phyloP scores from a whole-genome alignment of 2,888 invertebrate species.

The Meghimatium bilineatum region DNA sequence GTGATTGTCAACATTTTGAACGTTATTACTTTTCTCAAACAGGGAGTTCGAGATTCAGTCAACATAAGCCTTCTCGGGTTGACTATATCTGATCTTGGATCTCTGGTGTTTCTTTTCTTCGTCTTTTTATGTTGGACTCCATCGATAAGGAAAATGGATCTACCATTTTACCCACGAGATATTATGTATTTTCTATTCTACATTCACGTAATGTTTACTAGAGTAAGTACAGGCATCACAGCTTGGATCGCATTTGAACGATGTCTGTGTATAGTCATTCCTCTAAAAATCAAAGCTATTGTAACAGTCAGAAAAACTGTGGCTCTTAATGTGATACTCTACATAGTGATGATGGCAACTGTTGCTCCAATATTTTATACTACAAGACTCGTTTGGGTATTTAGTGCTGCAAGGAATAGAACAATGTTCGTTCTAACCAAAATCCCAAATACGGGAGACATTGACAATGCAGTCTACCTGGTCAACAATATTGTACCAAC shows the following conservation, averaged over 20 bases:
- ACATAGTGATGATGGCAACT: neutral
- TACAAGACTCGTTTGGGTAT: neutral
- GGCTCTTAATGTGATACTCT: neutral
- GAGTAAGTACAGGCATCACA: neutral
- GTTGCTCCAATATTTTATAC: neutral
- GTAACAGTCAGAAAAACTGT: conserved; percentile 8
- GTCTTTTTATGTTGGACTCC: neutral
- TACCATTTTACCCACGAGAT: conserved; percentile 7
- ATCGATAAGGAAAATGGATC: neutral
- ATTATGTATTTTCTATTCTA: neutral
- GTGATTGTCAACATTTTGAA: neutral
- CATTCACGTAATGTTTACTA: neutral
- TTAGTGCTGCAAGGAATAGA: neutral
- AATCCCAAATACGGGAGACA: neutral
- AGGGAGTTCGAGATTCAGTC: no score
- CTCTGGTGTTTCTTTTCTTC: neutral
- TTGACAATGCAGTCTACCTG: neutral
- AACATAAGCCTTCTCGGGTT: no score
- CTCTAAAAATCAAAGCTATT: conserved; percentile 4
- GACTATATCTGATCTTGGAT: no score
- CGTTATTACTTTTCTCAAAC: neutral
- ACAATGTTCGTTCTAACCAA: neutral
- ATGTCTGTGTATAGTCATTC: no score
- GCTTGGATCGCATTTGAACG: no score
- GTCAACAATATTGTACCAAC: neutral